phyloP scores from a whole-genome alignment of 1,140 invertebrate genomes.

The Bombus huntii region DNA sequence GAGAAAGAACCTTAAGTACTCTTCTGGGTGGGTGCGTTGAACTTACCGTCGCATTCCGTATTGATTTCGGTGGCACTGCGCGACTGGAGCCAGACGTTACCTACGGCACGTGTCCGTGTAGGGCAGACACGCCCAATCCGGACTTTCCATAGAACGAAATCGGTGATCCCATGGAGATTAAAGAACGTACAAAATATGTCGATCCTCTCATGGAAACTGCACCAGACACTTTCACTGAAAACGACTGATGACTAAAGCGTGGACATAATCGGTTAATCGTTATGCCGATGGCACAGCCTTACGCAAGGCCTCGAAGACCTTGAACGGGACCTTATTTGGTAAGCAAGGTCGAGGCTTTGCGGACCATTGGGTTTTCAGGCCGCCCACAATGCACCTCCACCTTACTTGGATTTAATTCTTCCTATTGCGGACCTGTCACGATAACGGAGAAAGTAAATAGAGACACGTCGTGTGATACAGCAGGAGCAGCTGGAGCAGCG shows the following conservation, averaged over 20 bases:
- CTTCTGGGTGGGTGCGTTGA: constrained; percentile 60
- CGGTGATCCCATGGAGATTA: not conserved
- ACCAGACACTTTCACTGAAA: constrained; percentile 33
- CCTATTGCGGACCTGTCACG: not conserved
- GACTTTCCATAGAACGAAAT: constrained; percentile 1
- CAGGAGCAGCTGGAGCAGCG: not conserved
- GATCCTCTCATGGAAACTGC: not conserved
- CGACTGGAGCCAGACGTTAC: constrained; percentile 60
- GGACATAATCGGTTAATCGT: constrained; percentile 52
- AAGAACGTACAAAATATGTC: not conserved
- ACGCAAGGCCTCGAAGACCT: constrained; percentile 59
- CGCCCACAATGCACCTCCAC: constrained; percentile 33
- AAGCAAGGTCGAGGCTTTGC: constrained; percentile 63
- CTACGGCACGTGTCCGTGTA: constrained; percentile 64
- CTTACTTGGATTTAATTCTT: constrained; percentile 37
- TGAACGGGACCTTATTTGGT: constrained; percentile 66
- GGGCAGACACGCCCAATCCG: constrained; percentile 58
- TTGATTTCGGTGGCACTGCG: constrained; percentile 56
- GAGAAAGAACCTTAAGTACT: constrained; percentile 54
- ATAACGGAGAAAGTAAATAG: constrained; percentile 36
- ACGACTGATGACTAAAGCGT: constrained; percentile 39
- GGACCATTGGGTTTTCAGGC: constrained; percentile 64
- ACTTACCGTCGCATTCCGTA: constrained; percentile 63
- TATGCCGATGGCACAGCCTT: constrained; percentile 52
- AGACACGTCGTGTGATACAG: too few relatives aligned